Conservation (phyloP, 30 jellyfish, hydroid and myxozoan species). For the Hydractinia echinata region DNA sequence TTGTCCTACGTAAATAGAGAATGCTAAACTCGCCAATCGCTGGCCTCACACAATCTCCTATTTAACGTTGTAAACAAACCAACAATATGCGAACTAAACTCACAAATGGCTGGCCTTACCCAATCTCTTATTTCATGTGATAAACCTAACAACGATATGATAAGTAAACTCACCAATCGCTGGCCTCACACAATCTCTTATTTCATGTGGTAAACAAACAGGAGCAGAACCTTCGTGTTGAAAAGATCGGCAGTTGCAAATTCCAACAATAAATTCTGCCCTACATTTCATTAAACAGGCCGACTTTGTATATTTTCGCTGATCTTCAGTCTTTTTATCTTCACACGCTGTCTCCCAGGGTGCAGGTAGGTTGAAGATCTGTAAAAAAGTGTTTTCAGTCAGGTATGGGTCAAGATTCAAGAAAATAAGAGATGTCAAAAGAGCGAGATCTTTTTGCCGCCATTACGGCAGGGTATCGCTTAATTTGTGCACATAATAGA, state of each 20-base stretch:
- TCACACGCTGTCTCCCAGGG: constrained; percentile 88
- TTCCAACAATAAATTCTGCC: constrained; percentile 48
- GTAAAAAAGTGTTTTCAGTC: neutral
- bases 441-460: too few relatives aligned
- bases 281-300: constrained; percentile 67
- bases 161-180: constrained; percentile 21
- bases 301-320: constrained; percentile 43
- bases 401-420: too few relatives aligned
- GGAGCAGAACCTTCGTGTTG: constrained; percentile 46
- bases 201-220: constrained; percentile 43
- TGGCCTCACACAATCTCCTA: constrained; percentile 46
- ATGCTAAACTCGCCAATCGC: constrained; percentile 21
- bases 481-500: too few relatives aligned
- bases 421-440: too few relatives aligned
- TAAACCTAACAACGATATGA: too few relatives aligned
- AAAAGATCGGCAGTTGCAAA: constrained; percentile 63
- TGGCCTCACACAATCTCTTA: constrained; percentile 48
- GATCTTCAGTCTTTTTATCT: constrained; percentile 54
- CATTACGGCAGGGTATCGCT: too few relatives aligned
- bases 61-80: constrained; percentile 36
- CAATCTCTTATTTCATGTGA: too few relatives aligned
- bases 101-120: too few relatives aligned
- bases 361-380: constrained; percentile 70
- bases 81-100: too few relatives aligned
- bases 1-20: too few relatives aligned